Percentiles rank a stretch among this genome's conserved stretches.
phyloP scores from a whole-genome alignment of 2,888 invertebrate genomes.

The Drosophila histrio region DNA sequence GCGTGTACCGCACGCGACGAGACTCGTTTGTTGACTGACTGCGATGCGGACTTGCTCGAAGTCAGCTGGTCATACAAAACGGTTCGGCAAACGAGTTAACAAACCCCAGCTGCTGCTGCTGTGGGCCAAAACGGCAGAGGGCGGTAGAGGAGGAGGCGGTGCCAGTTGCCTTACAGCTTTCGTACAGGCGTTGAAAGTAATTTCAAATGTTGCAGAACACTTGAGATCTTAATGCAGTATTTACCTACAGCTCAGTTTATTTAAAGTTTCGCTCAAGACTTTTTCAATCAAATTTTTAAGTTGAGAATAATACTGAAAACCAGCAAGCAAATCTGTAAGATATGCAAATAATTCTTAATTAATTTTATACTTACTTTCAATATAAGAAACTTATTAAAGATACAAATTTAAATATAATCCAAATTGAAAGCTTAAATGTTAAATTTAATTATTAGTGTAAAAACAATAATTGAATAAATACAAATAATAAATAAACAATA shows the following conservation, averaged over 20 bases:
- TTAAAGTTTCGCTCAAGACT: background rate
- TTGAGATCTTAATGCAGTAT: conserved; percentile 28
- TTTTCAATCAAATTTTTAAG: background rate
- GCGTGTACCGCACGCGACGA: conserved; percentile 59
- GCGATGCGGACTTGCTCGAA: conserved; percentile 43
- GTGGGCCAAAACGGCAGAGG: background rate
- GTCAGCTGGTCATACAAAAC: conserved; percentile 33
- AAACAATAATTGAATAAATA: no score
- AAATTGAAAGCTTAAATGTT: no score
- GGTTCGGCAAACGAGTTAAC: conserved; percentile 43
- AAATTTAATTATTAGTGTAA: no score
- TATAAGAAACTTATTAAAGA: no score
- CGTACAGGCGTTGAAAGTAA: conserved; percentile 35
- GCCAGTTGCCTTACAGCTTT: conserved; percentile 7
- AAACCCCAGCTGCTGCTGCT: conserved; percentile 15
- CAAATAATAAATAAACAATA: no score
- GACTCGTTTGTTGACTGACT: conserved; percentile 62
- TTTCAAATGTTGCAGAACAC: conserved; percentile 26
- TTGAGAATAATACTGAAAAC: background rate
- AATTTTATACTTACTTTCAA: no score
- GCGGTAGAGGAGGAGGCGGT: background rate
- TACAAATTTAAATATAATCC: no score
- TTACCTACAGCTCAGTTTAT: background rate
- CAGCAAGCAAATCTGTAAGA: no score
- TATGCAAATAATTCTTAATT: no score